Percentiles rank a stretch among this genome's conserved stretches.
phyloP scores from a whole-genome alignment of 2,113 vertebrate species.

The Andinoacara biseriatus region DNA sequence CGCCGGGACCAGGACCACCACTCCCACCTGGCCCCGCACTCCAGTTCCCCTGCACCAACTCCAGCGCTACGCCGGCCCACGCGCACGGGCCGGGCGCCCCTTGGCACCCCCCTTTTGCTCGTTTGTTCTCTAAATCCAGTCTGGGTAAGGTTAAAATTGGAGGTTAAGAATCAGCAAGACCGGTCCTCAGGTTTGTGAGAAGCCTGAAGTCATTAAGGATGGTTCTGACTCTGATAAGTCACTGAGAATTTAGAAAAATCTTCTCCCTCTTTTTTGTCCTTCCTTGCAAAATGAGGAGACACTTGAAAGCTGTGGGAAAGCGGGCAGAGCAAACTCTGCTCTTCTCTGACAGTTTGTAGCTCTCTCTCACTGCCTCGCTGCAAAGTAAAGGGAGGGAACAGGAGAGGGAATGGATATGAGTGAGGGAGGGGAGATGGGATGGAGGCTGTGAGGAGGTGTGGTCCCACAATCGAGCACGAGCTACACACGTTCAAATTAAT shows the following conservation, averaged over 20 bases:
- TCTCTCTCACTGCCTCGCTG: conserved; percentile 55
- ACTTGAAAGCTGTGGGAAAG: conserved; percentile 11
- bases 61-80: conserved; percentile 66
- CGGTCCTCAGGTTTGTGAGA: not conserved
- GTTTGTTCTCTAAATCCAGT: conserved; percentile 73
- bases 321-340: conserved; percentile 44
- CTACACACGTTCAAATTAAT: not conserved
- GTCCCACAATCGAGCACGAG: conserved; percentile 19
- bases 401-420: conserved; percentile 72
- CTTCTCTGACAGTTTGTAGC: conserved; percentile 64
- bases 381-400: conserved; percentile 66
- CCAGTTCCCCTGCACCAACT: conserved; percentile 79
- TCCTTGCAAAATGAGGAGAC: not conserved
- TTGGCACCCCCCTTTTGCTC: conserved; percentile 68
- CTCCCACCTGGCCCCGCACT: conserved; percentile 65
- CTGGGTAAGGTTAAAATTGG: conserved; percentile 52
- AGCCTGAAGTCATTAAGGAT: conserved; percentile 29
- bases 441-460: conserved; percentile 48
- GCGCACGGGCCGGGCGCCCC: conserved; percentile 62
- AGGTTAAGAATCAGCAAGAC: not conserved
- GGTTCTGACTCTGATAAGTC: conserved; percentile 5
- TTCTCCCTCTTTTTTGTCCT: not conserved
- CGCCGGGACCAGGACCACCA: conserved; percentile 49
- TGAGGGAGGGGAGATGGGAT: conserved; percentile 61
- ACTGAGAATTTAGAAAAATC: conserved; percentile 3